Evolutionary conservation across 2,797 vertebrate species (phyloP), one percentile per base, ranked within the genome.

Genomic region (Sebastes melanostomus): DNA sequence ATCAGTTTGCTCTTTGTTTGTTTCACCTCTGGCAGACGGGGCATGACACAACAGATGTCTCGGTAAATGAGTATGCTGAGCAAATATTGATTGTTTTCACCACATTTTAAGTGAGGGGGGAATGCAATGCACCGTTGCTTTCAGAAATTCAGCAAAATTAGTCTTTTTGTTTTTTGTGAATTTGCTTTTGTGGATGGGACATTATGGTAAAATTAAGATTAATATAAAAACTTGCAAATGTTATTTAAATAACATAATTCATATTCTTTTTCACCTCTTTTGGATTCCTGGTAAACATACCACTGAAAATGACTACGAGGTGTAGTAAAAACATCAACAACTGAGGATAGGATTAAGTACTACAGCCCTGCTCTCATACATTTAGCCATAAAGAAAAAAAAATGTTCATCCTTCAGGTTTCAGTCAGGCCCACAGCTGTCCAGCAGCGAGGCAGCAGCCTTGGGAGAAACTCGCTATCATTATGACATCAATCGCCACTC

Each of bases 401-500:
- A 85, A 85, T 38, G 56, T 71, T 76, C 77, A 66, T 86, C 20
- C 78, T 58, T 65, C 69, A 72, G 81, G 81, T 73, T 78, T 66
- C 78, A 68, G 66, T 82, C 50, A 58, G 75, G 66, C 70, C 74
- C 36, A 8, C 68, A 78, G 84, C 82, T 85, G n/a, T 79, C 55
- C 72, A 54, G 75, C 88, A 86, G 83, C 29, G 36, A 81, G 77
- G 82, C 80, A 61, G 62, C 59, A 60, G 88, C 81, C 85, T 66
- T 58, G 62, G 32, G 83, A 89, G 85, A 77, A 86, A 76, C 25
- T 77, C 5, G 38, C 77, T 68, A 87, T 92, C 90, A 92, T 93
- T 92, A 92, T 60, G 82, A 90, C 84, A 92, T 92, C 91, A 89
- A 69, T 88, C 81, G 79, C 83, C 29, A 58, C 80, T 63, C 69